Percentiles rank a stretch among this genome's conserved stretches.
Conservation (phyloP, 2,888 invertebrate genomes). For the Diadegma fenestrale region DNA sequence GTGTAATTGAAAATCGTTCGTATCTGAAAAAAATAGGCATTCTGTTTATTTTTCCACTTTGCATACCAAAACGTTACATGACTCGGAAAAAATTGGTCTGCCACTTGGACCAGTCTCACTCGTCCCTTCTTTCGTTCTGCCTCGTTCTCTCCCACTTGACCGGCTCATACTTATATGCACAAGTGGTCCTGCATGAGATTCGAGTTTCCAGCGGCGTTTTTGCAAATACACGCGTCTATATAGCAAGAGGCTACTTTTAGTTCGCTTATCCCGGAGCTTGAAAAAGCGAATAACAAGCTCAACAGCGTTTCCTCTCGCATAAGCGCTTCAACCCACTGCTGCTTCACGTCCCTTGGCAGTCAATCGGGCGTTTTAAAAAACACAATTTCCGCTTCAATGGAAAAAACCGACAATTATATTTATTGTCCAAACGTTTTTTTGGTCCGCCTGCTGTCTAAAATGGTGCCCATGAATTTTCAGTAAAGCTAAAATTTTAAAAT, state of each 20-base stretch:
- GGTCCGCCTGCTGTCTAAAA: background rate
- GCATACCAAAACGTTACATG: background rate
- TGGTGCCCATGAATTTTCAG: background rate
- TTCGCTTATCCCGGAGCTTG: conserved; percentile 49
- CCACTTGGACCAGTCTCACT: conserved; percentile 29
- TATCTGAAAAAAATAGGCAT: background rate
- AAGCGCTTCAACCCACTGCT: conserved; percentile 32
- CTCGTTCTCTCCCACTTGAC: conserved; percentile 13
- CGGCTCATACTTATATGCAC: conserved; percentile 43
- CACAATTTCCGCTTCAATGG: background rate
- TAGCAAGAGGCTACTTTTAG: conserved; percentile 60
- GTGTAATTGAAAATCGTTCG: background rate
- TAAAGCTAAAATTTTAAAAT: background rate
- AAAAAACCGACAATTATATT: background rate
- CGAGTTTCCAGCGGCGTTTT: conserved; percentile 37
- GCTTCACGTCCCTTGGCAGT: conserved; percentile 53
- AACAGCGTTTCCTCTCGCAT: conserved; percentile 19
- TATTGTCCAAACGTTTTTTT: background rate
- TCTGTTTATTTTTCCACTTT: background rate
- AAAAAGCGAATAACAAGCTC: conserved; percentile 55
- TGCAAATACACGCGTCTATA: conserved; percentile 28
- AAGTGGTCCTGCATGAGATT: conserved; percentile 43
- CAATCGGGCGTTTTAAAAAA: conserved; percentile 42
- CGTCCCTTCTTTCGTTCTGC: background rate
- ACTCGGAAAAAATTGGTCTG: conserved; percentile 17